phyloP scores from a whole-genome alignment of 2,113 vertebrate species.

The Lepidothrix coronata region DNA sequence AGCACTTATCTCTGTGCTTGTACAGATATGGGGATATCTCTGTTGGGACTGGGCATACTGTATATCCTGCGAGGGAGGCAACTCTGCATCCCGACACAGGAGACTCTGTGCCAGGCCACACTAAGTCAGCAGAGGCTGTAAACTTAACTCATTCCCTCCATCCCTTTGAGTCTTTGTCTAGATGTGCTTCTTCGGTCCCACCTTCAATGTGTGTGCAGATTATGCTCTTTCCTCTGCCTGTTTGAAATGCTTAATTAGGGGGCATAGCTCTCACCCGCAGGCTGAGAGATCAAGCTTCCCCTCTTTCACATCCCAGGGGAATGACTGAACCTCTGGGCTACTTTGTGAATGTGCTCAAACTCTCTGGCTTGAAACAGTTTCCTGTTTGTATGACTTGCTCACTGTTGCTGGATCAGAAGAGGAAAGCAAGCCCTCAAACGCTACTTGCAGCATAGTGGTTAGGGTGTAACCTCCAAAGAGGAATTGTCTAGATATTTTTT shows the following conservation, averaged over 20 bases:
- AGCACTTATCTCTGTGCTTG: not conserved
- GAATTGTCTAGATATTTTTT: not conserved
- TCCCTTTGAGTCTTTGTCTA: not conserved
- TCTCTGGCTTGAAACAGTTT: not conserved
- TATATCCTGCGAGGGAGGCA: not conserved
- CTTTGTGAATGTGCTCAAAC: not conserved
- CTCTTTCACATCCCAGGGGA: not conserved
- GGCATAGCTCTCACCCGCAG: not conserved
- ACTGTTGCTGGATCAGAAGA: not conserved
- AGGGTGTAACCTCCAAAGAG: not conserved
- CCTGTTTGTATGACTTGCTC: not conserved
- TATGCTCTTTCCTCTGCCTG: not conserved
- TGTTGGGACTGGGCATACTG: not conserved
- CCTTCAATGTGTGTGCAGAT: not conserved
- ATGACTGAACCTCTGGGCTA: not conserved
- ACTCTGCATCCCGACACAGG: not conserved
- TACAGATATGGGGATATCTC: constrained; percentile 6
- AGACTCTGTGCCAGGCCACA: not conserved
- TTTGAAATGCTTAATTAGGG: not conserved
- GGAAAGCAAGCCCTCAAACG: accelerated
- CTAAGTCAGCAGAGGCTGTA: not conserved
- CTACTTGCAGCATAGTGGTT: not conserved
- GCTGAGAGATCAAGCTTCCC: not conserved
- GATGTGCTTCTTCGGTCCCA: not conserved
- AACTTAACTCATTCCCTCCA: not conserved